Percentiles rank a stretch among this genome's conserved stretches.
These are phyloP conservation scores for Cheilosia impressa DNA, from an alignment of 2,888 invertebrate genomes.

Conservation along the genomic window DNA sequence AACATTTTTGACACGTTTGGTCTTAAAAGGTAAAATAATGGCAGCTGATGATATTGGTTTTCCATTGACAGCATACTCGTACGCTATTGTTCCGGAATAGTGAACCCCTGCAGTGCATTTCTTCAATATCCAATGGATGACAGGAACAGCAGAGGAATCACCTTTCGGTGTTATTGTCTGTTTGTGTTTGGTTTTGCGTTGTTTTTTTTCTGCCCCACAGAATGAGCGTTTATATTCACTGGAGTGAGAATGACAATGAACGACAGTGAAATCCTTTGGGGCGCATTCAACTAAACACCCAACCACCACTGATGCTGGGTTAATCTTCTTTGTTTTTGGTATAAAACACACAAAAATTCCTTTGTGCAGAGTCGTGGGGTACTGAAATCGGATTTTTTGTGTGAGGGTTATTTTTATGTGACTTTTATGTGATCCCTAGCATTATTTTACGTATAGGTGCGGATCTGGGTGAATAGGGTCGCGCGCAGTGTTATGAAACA, in stretches of 20 bases:
- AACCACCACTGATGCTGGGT: not conserved
- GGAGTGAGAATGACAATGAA: not conserved
- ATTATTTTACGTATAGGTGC: not conserved
- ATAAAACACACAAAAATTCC: not conserved
- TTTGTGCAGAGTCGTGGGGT: not conserved
- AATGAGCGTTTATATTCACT: not conserved
- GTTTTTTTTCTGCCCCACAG: not conserved
- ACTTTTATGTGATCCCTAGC: not conserved
- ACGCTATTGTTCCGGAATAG: not conserved
- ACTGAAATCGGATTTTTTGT: not conserved
- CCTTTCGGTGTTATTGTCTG: slow-evolving; percentile 19
- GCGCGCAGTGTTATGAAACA: not conserved
- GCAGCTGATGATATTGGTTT: slow-evolving; percentile 39
- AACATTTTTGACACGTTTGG: slow-evolving; percentile 39
- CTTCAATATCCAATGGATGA: slow-evolving; percentile 21
- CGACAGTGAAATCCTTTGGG: not conserved
- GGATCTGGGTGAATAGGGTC: not conserved
- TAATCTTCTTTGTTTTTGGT: slow-evolving; percentile 1
- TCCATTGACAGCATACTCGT: slow-evolving; percentile 14
- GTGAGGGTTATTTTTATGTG: not conserved
- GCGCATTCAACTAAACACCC: not conserved
- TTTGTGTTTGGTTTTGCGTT: not conserved
- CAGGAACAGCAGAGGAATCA: slow-evolving; percentile 22
- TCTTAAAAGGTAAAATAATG: slow-evolving; percentile 46
- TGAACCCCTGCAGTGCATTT: slow-evolving; percentile 33